Conservation (phyloP, 2,888 invertebrate genomes). For the Crematogaster levior region DNA sequence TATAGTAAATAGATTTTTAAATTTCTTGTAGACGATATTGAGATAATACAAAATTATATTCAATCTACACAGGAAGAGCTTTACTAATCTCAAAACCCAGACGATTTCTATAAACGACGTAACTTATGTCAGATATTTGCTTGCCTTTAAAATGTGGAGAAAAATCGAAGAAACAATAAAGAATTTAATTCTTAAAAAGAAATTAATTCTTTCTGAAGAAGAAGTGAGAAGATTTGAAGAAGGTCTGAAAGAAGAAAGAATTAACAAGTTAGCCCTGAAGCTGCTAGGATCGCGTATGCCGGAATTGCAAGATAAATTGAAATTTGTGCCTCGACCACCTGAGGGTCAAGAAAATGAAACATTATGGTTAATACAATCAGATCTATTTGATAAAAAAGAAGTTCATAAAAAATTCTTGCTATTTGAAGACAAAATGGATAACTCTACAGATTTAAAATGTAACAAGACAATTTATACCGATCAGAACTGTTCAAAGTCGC, state of each 20-base stretch:
- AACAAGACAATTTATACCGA: slow-evolving; percentile 13
- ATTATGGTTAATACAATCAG: slow-evolving; percentile 77
- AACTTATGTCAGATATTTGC: slow-evolving; percentile 79
- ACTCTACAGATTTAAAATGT: slow-evolving; percentile 27
- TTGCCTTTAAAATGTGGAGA: slow-evolving; percentile 81
- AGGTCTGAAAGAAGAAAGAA: slow-evolving; percentile 69
- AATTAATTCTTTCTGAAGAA: too few relatives aligned
- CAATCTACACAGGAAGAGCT: slow-evolving; percentile 76
- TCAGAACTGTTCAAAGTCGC: slow-evolving; percentile 31
- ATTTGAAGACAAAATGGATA: slow-evolving; percentile 69
- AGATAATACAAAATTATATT: slow-evolving; percentile 30
- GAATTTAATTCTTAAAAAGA: background rate
- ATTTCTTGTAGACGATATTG: background rate
- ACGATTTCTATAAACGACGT: slow-evolving; percentile 68
- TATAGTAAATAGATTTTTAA: background rate
- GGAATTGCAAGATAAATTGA: slow-evolving; percentile 67
- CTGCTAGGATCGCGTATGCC: slow-evolving; percentile 77
- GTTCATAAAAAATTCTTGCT: slow-evolving; percentile 75
- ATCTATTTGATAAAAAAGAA: slow-evolving; percentile 75
- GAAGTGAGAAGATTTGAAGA: too few relatives aligned
- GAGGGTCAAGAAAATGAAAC: slow-evolving; percentile 72
- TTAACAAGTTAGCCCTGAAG: slow-evolving; percentile 75
- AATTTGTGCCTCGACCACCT: slow-evolving; percentile 75
- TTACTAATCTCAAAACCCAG: slow-evolving; percentile 65
- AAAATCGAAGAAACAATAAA: slow-evolving; percentile 69